phyloP scores from a whole-genome alignment of 1,140 invertebrate genomes.

The Monomorium pharaonis region DNA sequence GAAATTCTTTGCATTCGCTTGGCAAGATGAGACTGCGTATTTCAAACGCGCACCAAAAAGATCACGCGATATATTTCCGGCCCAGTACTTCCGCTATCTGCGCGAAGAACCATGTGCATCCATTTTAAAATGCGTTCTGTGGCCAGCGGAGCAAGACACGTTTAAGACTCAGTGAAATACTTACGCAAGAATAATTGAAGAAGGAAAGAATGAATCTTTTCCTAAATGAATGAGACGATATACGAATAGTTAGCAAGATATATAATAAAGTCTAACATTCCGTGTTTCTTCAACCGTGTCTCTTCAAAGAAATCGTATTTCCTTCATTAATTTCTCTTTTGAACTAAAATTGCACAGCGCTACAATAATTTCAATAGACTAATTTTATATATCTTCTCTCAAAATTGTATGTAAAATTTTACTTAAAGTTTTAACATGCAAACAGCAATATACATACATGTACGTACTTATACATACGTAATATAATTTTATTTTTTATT shows the following conservation, averaged over 20 bases:
- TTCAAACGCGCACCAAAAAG: constrained; percentile 39
- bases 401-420: too few species aligned
- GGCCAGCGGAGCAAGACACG: constrained; percentile 59
- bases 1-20: neutral
- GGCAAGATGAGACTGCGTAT: neutral
- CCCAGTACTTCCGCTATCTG: constrained; percentile 62
- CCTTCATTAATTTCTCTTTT: neutral
- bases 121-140: constrained; percentile 55
- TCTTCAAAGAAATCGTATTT: neutral
- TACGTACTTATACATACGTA: too few species aligned
- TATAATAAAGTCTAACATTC: neutral
- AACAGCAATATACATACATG: too few species aligned
- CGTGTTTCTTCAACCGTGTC: neutral
- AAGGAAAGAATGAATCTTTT: neutral
- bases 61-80: constrained; percentile 67
- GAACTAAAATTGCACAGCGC: neutral
- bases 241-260: neutral
- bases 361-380: neutral
- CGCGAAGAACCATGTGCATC: constrained; percentile 59
- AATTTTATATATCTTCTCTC: too few species aligned
- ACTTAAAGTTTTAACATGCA: too few species aligned
- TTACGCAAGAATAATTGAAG: neutral
- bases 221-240: neutral
- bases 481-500: too few species aligned
- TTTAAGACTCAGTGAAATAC: constrained; percentile 25